phyloP scores from a whole-genome alignment of 2,113 vertebrate genomes.

The Dendropsophus ebraccatus region DNA sequence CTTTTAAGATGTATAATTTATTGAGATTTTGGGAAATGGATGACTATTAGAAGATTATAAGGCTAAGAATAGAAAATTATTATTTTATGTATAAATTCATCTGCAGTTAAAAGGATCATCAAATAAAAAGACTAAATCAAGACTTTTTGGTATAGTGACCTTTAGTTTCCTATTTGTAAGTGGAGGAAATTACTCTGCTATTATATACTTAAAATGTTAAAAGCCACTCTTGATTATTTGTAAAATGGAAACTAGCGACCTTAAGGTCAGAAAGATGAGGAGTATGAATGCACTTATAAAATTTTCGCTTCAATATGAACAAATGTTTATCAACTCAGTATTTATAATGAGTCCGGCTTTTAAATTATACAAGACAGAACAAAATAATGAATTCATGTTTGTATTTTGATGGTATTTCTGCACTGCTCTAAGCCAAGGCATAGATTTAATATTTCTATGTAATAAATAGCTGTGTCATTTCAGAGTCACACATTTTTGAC shows the following conservation, averaged over 20 bases:
- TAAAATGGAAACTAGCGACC: conserved; percentile 48
- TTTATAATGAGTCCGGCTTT: conserved; percentile 12
- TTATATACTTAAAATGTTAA: conserved; percentile 48
- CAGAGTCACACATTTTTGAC: background rate
- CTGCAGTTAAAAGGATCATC: conserved; percentile 5
- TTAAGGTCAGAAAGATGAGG: conserved; percentile 48
- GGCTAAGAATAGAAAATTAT: conserved; percentile 49
- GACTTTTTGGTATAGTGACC: conserved; percentile 47
- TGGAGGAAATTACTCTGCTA: conserved; percentile 50
- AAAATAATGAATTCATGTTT: conserved; percentile 25
- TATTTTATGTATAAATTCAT: conserved; percentile 18
- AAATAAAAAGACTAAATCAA: conserved; percentile 31
- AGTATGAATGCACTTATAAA: conserved; percentile 42
- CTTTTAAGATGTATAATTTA: background rate
- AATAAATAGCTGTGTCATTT: background rate
- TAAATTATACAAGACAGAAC: conserved; percentile 36
- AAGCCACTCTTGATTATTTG: conserved; percentile 43
- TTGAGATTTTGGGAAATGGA: conserved; percentile 12
- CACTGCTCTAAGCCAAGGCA: background rate
- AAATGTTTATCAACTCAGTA: conserved; percentile 22
- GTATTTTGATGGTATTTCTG: background rate
- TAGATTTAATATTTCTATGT: background rate
- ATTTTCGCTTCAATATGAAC: conserved; percentile 14
- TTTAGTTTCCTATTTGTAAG: conserved; percentile 45
- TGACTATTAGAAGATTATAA: conserved; percentile 9